These are phyloP conservation scores for Drosophila parabipectinata DNA, from an alignment of 1,140 invertebrate genomes.

Conservation along the genomic window DNA sequence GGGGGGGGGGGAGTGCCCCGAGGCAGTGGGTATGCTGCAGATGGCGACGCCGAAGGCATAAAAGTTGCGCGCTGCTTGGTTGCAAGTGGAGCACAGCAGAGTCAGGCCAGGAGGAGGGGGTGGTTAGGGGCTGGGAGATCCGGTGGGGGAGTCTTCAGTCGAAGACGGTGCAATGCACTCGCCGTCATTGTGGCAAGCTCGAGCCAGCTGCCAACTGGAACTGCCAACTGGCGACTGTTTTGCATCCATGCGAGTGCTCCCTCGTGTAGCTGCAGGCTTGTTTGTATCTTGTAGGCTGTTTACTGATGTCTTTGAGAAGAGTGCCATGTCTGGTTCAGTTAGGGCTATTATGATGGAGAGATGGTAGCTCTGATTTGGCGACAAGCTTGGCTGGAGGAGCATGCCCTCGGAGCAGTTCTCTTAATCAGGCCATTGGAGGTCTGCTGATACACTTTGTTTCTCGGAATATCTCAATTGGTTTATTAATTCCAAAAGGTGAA, in stretches of 20 bases:
- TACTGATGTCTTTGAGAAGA: slow-evolving; percentile 15
- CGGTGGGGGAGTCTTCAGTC: slow-evolving; percentile 6
- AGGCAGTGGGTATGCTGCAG: slow-evolving; percentile 28
- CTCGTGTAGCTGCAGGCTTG: not conserved
- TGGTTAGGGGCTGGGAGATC: not conserved
- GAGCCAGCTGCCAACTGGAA: slow-evolving; percentile 61
- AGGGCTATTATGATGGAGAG: slow-evolving; percentile 46
- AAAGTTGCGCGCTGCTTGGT: slow-evolving; percentile 73
- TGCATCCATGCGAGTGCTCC: slow-evolving; percentile 62
- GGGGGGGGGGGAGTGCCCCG: slow-evolving; percentile 1
- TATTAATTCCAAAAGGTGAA: slow-evolving; percentile 10
- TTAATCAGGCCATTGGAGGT: slow-evolving; percentile 21
- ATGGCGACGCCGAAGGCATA: slow-evolving; percentile 62
- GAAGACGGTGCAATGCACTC: slow-evolving; percentile 38
- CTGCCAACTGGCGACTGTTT: slow-evolving; percentile 72
- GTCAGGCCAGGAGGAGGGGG: not conserved
- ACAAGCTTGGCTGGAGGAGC: slow-evolving; percentile 29
- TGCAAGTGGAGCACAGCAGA: slow-evolving; percentile 64
- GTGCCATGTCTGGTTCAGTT: slow-evolving; percentile 35
- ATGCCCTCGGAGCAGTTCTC: slow-evolving; percentile 9
- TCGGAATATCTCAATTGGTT: slow-evolving; percentile 28
- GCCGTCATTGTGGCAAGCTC: slow-evolving; percentile 59
- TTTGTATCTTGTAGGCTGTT: slow-evolving; percentile 29
- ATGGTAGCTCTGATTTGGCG: slow-evolving; percentile 40
- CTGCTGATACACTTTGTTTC: slow-evolving; percentile 33